These are phyloP conservation scores for Metellina segmentata DNA, from an alignment of 2,888 invertebrate genomes.

Conservation along the genomic window DNA sequence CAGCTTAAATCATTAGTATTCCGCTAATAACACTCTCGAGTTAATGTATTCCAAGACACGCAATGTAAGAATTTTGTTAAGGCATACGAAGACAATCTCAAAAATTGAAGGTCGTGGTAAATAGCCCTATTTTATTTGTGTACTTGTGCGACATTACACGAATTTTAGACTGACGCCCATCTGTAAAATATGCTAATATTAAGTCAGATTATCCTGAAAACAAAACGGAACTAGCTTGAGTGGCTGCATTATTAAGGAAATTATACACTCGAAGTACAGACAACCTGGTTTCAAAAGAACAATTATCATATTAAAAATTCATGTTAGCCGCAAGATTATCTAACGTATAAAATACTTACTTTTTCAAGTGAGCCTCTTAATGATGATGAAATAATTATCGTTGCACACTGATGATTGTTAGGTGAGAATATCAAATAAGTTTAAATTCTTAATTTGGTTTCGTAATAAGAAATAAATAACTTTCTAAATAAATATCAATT, in stretches of 20 bases:
- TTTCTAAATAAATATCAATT: too few relatives aligned
- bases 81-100: constrained; percentile 26
- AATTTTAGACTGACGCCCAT: constrained; percentile 3
- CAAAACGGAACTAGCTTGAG: neutral
- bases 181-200: constrained; percentile 39
- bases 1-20: constrained; percentile 36
- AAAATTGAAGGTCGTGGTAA: constrained; percentile 33
- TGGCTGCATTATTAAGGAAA: neutral
- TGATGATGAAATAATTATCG: too few relatives aligned
- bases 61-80: constrained; percentile 43
- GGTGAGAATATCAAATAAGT: too few relatives aligned
- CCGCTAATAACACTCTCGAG: neutral
- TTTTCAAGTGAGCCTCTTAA: too few relatives aligned
- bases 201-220: neutral
- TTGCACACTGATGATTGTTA: too few relatives aligned
- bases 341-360: too few relatives aligned
- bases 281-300: neutral
- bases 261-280: neutral
- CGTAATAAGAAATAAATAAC: too few relatives aligned
- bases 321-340: too few relatives aligned
- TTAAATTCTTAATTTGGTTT: too few relatives aligned
- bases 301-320: neutral
- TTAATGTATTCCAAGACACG: constrained; percentile 41
- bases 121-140: constrained; percentile 12
- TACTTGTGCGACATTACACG: constrained; percentile 13